Evolutionary conservation across 2,113 vertebrate genomes (phyloP), one percentile per base, ranked within the genome.

Genomic region (Ictalurus furcatus): DNA sequence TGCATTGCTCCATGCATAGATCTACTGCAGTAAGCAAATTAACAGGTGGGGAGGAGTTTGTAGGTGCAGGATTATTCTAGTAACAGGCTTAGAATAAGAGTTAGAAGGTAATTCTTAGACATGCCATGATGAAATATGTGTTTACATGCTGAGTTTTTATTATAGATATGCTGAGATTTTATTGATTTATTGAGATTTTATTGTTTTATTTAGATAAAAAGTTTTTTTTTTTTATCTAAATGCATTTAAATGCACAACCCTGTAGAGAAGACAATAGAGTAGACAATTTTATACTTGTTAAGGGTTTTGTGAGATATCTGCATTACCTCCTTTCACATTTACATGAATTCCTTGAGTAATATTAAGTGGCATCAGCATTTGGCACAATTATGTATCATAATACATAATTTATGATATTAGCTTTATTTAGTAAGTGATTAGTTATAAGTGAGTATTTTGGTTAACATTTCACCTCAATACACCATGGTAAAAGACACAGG

Each of bases 11-110:
- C 94, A 94, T 89, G 88, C 89, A 94, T 90, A 92, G 94, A 94
- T 93, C 95, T 95, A 94, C 91, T 92, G 93, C 90, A 89, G 65
- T 25, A 71, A 87, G 92, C 87, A 56, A 93, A 92, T 91, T 90
- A 94, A 89, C 91, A 93, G 91, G 92, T 91, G 91, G 93, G 93
- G 90, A 92, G 93, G 91, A 91, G 92, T 92, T 92, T 90, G 92
- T 93, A 90, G 93, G 91, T 86, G 78, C 91, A 67, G 94, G 95
- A 95, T 96, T 96, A 95, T 91, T 88, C 89, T 91, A 92, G 93
- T 95, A 94, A 96, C 94, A 93, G 92, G 95, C 95, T 96, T 95
- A 96, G 92, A 91, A 92, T 92, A 92, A 93, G 94, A 93, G 93
- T 92, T 93, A 92, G 93, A 91, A 93, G 95, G 95, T 94, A 95